Evolutionary conservation across 2,888 invertebrate genomes (phyloP), one percentile per base, ranked within the genome.

Genomic region (Hyposoter didymator): DNA sequence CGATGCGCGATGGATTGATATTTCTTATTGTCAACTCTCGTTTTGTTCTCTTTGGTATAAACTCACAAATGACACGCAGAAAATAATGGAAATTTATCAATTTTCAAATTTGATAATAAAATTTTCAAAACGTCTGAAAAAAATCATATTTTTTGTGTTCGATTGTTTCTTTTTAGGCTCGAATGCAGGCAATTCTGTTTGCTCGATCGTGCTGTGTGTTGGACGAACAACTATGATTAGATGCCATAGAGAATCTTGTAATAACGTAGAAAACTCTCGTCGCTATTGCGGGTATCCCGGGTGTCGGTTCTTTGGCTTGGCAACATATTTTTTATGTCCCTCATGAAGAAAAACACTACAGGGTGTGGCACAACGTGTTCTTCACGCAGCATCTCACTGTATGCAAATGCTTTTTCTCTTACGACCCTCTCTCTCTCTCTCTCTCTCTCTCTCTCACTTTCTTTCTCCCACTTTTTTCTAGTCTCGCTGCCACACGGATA

Each of bases 351-450:
- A 85, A 87, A 84, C 72, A 67, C 55, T 70, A 64, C 78, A 85
- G 82, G 87, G 87, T 81, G 87, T 84, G 87, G 64, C 67, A 67
- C 43, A 69, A 78, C 67, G 78, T 82, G 52, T 52, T 62, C 59
- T 67, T 62, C 69, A 72, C 35, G n/a, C 79, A 69, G 67, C 69
- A 64, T 74, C 78, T 62, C 59, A 19, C n/a, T 70, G 66, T 69
- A 49, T 62, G 64, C 32, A 32, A 73, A 64, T 64, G 62, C 69
- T 43, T 45, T 45, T 43, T 69, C 45, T 73, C 32, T 73, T 14
- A 7, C 28, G 2, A 0, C 22, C 12, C 28, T 19, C 69, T 22
- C 47, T 43, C 49, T 32, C 47, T 45, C 70, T 32, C 39, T 19
- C 35, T 47, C 47, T 49, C 17, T 43, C 76, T 78, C 72, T 82